Evolutionary conservation across 2,113 vertebrate genomes (phyloP), one percentile per base, ranked within the genome.

Genomic region (Chelonoidis abingdonii): DNA sequence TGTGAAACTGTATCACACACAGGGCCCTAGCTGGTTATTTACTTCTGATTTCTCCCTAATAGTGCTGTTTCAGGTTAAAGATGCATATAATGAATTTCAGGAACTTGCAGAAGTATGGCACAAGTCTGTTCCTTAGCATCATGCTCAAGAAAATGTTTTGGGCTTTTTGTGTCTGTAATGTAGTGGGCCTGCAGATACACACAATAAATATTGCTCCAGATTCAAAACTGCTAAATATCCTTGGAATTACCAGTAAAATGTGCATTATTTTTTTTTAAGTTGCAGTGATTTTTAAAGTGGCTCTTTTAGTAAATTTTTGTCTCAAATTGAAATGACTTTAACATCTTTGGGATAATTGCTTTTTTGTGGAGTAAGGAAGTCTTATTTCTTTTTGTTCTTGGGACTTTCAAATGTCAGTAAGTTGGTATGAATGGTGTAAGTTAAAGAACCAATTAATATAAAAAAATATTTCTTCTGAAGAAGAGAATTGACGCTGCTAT

Each of bases 111-210:
- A 35, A 29, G 69, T 57, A 2, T 31, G 72, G 22, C 84, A 88
- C 44, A 14, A 80, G 49, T 38, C 16, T 65, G 27, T 14, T 38
- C 35, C 9, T 72, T 88, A 22, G 25, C 81, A 24, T 69, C 35
- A 44, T 38, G 82, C 49, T 2, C 1, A 10, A 35, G 12, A 1
- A 38, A 8, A 27, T 9, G 1, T 1, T 3, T 7, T 75, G 5
- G 44, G 27, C 7, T 80, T 0, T 6, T 44, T 65, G 72, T 11
- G 49, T 31, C 22, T 75, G 10, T 65, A 65, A 65, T 65, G 14
- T 19, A 65, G 14, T 65, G 62, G 62, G 8, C 16, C 35, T 65
- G 19, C 7, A 35, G 31, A n/a, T n/a, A 65, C 8, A 35, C 29
- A 8, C 14, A 65, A 65, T 65, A 65, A n/a, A 35, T 24, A 25